phyloP scores from a whole-genome alignment of 2,888 invertebrate genomes.

The Hypsopygia costalis region DNA sequence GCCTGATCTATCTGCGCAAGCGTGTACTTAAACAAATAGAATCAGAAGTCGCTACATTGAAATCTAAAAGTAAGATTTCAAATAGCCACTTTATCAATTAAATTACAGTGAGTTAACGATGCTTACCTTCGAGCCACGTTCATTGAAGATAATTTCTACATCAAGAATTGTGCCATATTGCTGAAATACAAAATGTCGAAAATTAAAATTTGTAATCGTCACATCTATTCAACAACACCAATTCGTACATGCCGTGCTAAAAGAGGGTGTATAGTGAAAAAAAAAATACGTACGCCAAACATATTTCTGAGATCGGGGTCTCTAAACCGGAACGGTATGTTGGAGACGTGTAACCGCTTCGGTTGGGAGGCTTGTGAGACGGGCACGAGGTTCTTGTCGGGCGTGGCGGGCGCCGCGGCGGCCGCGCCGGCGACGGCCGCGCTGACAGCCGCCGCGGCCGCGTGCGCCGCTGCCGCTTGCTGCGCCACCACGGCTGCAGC shows the following conservation, averaged over 20 bases:
- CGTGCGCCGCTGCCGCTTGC: conserved; percentile 76
- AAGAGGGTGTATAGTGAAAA: conserved; percentile 9
- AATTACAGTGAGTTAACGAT: conserved; percentile 23
- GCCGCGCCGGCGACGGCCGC: conserved; percentile 43
- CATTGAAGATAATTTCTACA: conserved; percentile 99
- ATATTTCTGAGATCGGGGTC: conserved; percentile 99
- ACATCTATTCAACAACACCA: conserved; percentile 21
- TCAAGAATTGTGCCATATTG: conserved; percentile 99
- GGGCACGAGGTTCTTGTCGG: conserved; percentile 76
- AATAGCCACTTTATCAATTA: conserved; percentile 47
- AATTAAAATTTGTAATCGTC: conserved; percentile 35
- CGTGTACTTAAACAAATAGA: conserved; percentile 1
- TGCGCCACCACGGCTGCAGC: conserved; percentile 60
- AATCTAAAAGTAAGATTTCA: conserved; percentile 54
- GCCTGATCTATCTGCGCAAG: background rate
- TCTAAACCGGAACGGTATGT: conserved; percentile 99
- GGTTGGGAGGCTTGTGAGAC: conserved; percentile 84
- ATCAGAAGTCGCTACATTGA: conserved; percentile 44
- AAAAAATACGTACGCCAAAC: conserved; percentile 93
- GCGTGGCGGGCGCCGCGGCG: conserved; percentile 52
- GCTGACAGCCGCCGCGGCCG: conserved; percentile 60
- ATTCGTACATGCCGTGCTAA: conserved; percentile 35
- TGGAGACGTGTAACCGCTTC: conserved; percentile 98
- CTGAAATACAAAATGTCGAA: conserved; percentile 83
- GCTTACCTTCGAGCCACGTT: conserved; percentile 99